A percentile compares a stretch with the other conserved stretches of the same genome.
Conservation (phyloP, 2,113 vertebrate species). For the Eleginops maclovinus region DNA sequence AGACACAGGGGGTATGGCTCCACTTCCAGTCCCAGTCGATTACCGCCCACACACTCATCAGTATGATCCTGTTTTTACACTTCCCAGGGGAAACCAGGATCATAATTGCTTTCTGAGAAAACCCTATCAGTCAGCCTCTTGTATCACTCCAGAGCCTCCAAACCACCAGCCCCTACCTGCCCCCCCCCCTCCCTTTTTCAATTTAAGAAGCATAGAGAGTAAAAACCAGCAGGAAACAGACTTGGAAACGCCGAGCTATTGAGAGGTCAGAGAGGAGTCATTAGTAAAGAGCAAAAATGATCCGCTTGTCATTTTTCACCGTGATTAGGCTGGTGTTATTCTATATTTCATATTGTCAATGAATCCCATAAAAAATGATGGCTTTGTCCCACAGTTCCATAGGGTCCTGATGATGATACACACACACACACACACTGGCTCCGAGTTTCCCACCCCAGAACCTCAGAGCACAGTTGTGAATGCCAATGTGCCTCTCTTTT, state of each 20-base stretch:
- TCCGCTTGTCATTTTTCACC: not conserved
- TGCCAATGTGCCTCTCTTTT: constrained; percentile 60
- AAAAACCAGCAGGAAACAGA: not conserved
- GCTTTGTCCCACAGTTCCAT: not conserved
- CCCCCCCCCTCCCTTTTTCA: not conserved
- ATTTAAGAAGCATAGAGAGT: constrained; percentile 4
- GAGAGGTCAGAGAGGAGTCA: not conserved
- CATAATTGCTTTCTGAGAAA: constrained; percentile 65
- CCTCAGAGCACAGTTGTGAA: constrained; percentile 64
- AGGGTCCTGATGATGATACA: not conserved
- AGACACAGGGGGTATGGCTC: constrained; percentile 18
- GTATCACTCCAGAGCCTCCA: constrained; percentile 38
- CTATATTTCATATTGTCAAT: not conserved
- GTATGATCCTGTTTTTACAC: constrained; percentile 54
- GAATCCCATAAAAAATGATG: constrained; percentile 2
- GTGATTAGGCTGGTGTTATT: not conserved
- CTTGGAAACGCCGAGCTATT: not conserved
- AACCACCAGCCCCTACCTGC: constrained; percentile 13
- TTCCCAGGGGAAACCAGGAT: constrained; percentile 40
- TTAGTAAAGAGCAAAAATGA: not conserved
- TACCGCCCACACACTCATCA: constrained; percentile 60
- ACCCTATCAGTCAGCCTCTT: constrained; percentile 48
- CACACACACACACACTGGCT: constrained; percentile 3
- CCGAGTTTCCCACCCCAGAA: constrained; percentile 22
- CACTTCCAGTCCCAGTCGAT: constrained; percentile 47